Conservation (phyloP, 2,797 vertebrate species). For the Scomberomorus guttatus region DNA sequence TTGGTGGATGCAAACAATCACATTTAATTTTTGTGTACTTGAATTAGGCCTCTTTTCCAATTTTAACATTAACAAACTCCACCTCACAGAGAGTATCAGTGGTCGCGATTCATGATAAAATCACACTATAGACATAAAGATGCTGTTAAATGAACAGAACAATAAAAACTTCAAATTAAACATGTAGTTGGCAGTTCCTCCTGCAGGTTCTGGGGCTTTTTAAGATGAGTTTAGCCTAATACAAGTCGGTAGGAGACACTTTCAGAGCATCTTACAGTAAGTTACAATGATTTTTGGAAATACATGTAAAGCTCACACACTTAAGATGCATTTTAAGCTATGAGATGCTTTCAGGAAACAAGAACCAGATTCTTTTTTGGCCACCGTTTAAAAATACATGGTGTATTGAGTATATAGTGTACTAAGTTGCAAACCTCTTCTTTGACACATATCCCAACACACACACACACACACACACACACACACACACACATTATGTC, state of each 20-base stretch:
- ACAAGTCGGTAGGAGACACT: neutral
- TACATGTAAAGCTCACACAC: neutral
- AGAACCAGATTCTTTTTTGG: too few relatives aligned
- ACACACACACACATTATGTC: constrained; percentile 3
- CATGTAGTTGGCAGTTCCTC: neutral
- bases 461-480: too few relatives aligned
- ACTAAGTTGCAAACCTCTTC: neutral
- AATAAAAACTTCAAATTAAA: neutral
- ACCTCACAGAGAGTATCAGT: neutral
- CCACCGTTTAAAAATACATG: neutral
- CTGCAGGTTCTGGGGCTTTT: constrained; percentile 1
- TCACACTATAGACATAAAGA: constrained; percentile 4
- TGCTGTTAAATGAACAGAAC: neutral
- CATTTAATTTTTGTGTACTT: neutral
- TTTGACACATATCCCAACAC: neutral
- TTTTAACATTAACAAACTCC: neutral
- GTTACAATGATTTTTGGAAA: neutral
- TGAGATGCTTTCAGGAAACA: too few relatives aligned
- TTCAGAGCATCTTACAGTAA: neutral
- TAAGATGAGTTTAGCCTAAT: constrained; percentile 1
- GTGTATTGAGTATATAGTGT: too few relatives aligned
- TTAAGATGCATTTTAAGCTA: neutral
- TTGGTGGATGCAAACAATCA: too few relatives aligned
- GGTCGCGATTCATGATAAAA: neutral
- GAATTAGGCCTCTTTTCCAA: neutral